Evolutionary conservation across 2,113 vertebrate genomes (phyloP).

Genomic region (Psophia crepitans): DNA sequence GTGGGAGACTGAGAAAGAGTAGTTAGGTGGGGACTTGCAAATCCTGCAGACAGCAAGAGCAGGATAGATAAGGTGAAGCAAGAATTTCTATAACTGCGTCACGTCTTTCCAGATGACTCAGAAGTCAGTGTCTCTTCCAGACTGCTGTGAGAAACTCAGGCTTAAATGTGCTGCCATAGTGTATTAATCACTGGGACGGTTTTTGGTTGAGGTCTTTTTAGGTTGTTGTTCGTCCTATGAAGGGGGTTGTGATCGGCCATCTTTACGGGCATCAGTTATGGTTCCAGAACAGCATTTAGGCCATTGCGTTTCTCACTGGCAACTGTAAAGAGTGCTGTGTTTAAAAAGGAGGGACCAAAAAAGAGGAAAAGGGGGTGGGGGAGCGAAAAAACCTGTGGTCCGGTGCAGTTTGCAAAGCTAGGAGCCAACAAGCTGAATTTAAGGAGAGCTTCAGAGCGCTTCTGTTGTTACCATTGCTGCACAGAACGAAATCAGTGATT

Average conservation of each 20-base stretch:
- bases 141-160: background rate
- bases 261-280: background rate
- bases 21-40: background rate
- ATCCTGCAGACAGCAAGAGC: background rate
- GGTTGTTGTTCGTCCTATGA: background rate
- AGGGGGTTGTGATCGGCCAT: background rate
- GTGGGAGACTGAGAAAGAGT: background rate
- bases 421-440: background rate
- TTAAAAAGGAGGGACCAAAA: background rate
- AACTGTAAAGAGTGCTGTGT: background rate
- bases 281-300: background rate
- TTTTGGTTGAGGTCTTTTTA: background rate
- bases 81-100: background rate
- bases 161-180: background rate
- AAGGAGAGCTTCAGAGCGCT: background rate
- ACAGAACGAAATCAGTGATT: background rate
- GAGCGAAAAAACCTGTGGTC: background rate
- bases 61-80: background rate
- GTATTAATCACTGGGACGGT: background rate
- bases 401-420: background rate
- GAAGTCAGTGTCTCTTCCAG: background rate
- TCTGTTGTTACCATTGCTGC: background rate
- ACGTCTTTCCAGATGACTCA: background rate
- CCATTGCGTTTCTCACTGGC: background rate
- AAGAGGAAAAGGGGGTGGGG: background rate